These are phyloP conservation scores for Hydroisotoma schaefferi DNA, from an alignment of 2,888 invertebrate genomes.

Conservation along the genomic window DNA sequence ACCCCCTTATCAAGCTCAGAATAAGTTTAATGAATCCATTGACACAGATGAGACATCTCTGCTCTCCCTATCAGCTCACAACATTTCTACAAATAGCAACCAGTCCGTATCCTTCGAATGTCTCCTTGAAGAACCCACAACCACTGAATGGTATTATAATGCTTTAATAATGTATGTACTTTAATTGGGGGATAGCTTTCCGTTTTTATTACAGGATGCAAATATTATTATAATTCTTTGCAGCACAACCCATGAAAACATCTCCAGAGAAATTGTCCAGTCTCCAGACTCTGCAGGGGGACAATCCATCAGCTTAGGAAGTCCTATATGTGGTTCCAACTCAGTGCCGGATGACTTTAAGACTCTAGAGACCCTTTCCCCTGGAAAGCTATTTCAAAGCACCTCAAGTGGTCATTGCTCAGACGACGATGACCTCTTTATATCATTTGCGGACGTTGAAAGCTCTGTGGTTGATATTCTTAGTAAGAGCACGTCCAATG, in stretches of 20 bases:
- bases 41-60: background rate
- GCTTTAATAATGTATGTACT: background rate
- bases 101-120: slow-evolving; percentile 46
- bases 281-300: slow-evolving; percentile 18
- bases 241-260: slow-evolving; percentile 47
- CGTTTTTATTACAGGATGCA: background rate
- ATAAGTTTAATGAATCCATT: slow-evolving; percentile 1
- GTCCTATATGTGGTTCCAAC: slow-evolving; percentile 26
- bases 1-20: slow-evolving; percentile 12
- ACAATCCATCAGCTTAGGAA: slow-evolving; percentile 29
- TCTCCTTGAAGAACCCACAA: slow-evolving; percentile 45
- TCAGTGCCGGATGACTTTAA: background rate
- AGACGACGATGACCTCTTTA: background rate
- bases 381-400: slow-evolving; percentile 6
- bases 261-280: slow-evolving; percentile 27
- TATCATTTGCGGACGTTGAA: too few relatives aligned
- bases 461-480: background rate
- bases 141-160: slow-evolving; percentile 44
- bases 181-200: background rate
- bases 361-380: background rate
- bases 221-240: too few relatives aligned
- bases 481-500: background rate
- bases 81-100: slow-evolving; percentile 16
- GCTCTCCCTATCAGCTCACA: slow-evolving; percentile 9
- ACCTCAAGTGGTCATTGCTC: slow-evolving; percentile 15